Conservation (phyloP, 2,888 invertebrate species). For the Drosophila macrospina region DNA sequence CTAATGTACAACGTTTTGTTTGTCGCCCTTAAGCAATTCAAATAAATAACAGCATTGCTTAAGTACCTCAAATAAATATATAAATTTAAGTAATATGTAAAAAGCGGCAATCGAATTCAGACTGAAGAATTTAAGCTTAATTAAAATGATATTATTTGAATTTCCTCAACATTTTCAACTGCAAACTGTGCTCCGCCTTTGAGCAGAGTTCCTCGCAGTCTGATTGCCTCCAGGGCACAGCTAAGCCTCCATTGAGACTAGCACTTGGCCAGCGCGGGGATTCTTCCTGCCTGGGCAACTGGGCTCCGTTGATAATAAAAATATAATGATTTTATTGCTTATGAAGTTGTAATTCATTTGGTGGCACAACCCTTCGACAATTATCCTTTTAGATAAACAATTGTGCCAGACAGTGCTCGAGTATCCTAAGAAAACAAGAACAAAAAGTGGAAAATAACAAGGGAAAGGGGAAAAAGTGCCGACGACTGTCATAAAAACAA, state of each 20-base stretch:
- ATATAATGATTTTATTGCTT: slow-evolving; percentile 79
- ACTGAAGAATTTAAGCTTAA: background rate
- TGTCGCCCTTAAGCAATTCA: slow-evolving; percentile 55
- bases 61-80: slow-evolving; percentile 23
- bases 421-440: slow-evolving; percentile 50
- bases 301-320: slow-evolving; percentile 67
- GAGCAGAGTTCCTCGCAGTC: background rate
- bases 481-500: slow-evolving; percentile 58
- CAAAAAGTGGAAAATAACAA: background rate
- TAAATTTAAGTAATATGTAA: background rate
- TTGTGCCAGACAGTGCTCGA: slow-evolving; percentile 51
- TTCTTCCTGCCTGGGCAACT: slow-evolving; percentile 21
- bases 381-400: slow-evolving; percentile 78
- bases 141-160: background rate
- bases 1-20: slow-evolving; percentile 62
- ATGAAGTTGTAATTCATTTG: slow-evolving; percentile 79
- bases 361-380: slow-evolving; percentile 70
- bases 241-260: slow-evolving; percentile 47
- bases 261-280: slow-evolving; percentile 6
- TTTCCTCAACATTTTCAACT: background rate
- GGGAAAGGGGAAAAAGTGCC: slow-evolving; percentile 26
- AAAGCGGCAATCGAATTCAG: background rate
- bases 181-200: background rate
- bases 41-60: slow-evolving; percentile 51
- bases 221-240: slow-evolving; percentile 1